phyloP scores from a whole-genome alignment of 2,797 vertebrate species.

The Carapus acus region DNA sequence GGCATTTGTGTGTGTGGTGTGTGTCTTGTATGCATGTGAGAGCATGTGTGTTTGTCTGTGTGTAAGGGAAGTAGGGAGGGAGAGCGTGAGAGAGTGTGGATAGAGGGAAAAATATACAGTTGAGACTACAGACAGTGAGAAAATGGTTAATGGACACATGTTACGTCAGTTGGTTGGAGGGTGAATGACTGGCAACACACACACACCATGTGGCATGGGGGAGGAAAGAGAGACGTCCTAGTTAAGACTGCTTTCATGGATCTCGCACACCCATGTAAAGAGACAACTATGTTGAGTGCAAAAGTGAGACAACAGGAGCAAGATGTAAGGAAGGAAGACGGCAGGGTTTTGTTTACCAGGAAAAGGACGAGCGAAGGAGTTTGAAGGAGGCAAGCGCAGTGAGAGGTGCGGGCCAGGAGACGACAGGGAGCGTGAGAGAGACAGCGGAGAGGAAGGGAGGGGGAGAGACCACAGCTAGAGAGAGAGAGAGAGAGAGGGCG shows the following conservation, averaged over 20 bases:
- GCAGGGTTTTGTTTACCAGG: no score
- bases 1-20: background rate
- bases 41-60: background rate
- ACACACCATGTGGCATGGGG: slow-evolving; percentile 26
- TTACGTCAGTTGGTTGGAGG: slow-evolving; percentile 11
- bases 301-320: slow-evolving; percentile 19
- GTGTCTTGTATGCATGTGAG: background rate
- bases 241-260: slow-evolving; percentile 44
- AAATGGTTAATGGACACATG: slow-evolving; percentile 3
- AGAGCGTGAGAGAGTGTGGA: background rate
- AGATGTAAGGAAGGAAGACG: slow-evolving; percentile 23
- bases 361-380: slow-evolving; percentile 26
- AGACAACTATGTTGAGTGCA: slow-evolving; percentile 24
- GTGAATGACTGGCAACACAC: slow-evolving; percentile 33
- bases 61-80: no score
- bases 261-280: slow-evolving; percentile 47
- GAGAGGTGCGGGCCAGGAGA: slow-evolving; percentile 24
- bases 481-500: slow-evolving; percentile 45
- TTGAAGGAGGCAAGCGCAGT: slow-evolving; percentile 29
- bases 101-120: slow-evolving; percentile 10
- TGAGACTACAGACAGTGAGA: slow-evolving; percentile 8
- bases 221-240: slow-evolving; percentile 32
- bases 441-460: slow-evolving; percentile 1
- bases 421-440: slow-evolving; percentile 6
- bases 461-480: slow-evolving; percentile 27